Conservation (phyloP, 2,888 invertebrate genomes). For the Eilema griseolum region DNA sequence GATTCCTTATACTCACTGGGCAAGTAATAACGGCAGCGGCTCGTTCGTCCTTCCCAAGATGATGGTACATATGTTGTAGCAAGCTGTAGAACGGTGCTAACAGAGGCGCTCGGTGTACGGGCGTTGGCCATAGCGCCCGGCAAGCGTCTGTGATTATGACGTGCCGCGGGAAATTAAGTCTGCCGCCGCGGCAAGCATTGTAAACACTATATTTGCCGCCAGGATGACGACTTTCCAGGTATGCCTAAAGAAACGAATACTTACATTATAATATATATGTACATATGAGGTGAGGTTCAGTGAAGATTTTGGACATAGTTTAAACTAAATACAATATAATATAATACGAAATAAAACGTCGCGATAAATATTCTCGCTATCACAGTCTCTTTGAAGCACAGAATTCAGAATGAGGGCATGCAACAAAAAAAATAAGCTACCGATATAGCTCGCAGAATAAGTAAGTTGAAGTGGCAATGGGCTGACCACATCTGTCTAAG, state of each 20-base stretch:
- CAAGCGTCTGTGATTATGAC: slow-evolving; percentile 87
- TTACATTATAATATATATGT: not conserved
- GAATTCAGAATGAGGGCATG: too few species aligned
- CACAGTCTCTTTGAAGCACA: too few species aligned
- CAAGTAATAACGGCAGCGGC: slow-evolving; percentile 95
- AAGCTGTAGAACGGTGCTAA: slow-evolving; percentile 93
- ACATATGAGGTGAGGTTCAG: not conserved
- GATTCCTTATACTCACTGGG: slow-evolving; percentile 85
- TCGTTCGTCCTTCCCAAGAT: slow-evolving; percentile 93
- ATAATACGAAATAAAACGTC: too few species aligned
- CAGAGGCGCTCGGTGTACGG: slow-evolving; percentile 91
- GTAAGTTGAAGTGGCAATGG: too few species aligned
- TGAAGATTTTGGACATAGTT: too few species aligned
- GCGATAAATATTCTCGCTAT: too few species aligned
- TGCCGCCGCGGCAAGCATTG: slow-evolving; percentile 89
- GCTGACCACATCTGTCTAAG: too few species aligned
- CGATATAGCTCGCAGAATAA: too few species aligned
- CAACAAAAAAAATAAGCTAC: too few species aligned
- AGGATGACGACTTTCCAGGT: slow-evolving; percentile 92
- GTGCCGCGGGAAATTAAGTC: slow-evolving; percentile 86
- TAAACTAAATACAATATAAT: too few species aligned
- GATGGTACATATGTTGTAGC: slow-evolving; percentile 95
- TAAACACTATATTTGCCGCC: slow-evolving; percentile 94
- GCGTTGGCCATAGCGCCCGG: slow-evolving; percentile 88
- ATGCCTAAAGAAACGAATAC: slow-evolving; percentile 74